Evolutionary conservation across 1,140 invertebrate genomes (phyloP), one percentile per base, ranked within the genome.

Genomic region (Heliconius hermathena): DNA sequence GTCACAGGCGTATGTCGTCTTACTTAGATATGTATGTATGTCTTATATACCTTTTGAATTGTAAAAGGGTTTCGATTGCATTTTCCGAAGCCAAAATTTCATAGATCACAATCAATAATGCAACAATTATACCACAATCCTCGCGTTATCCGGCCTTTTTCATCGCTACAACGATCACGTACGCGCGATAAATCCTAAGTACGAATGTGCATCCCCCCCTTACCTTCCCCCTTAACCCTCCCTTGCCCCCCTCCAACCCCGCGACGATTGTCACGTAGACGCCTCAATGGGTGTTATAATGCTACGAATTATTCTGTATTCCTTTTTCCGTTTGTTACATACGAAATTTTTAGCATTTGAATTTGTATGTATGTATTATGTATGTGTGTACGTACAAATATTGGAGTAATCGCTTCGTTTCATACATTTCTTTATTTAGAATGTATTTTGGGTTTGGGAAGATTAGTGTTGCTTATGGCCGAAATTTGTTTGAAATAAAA

Each of bases 201-300:
- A 82, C 81, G 74, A 79, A 75, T 82, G 71, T 74, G 72, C 29
- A 26, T 41, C 74, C 38, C 70, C 70, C 74, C 26, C 70, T 38
- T 20, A 36, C 41, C 57, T 71, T 54, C 20, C 66, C 75, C 79
- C 20, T 66, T 4, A 26, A 22, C 74, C 71, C 49, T 29, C 75
- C 71, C 18, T 18, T 73, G 73, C 73, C 71, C 74, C 74, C 49
- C 66, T 66, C 22, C 9, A 66, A 66, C 26, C 3, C 13, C 54
- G 70, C 82, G 82, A 81, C 80, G 82, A 80, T 85, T 79, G 77
- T 83, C 85, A 87, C 88, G 87, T 84, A 81, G 79, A 41, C 78
- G 81, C 83, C 71, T 87, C 87, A 83, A 87, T 87, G 85, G 87
- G 81, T 82, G 84, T 85, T 89, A 86, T 89, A 89, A 89, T 87